phyloP scores from a whole-genome alignment of 1,140 invertebrate species.

The Dolichoris vasculosae region DNA sequence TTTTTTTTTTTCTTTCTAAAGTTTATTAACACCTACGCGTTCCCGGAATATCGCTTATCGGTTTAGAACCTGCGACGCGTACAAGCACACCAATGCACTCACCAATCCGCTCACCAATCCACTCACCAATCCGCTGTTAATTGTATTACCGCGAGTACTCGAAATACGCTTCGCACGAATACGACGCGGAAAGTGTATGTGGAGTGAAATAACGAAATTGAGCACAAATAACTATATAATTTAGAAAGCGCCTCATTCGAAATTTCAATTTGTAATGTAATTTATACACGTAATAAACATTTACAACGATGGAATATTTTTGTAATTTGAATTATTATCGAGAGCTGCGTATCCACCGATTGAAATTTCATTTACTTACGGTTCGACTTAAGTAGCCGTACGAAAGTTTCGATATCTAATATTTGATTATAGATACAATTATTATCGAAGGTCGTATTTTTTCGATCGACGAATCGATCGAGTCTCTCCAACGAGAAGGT shows the following conservation, averaged over 20 bases:
- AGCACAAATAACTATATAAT: not conserved
- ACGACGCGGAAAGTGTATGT: not conserved
- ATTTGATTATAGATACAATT: not conserved
- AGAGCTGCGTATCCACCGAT: not conserved
- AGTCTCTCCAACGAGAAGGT: not conserved
- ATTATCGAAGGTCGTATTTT: not conserved
- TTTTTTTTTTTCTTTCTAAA: too few species aligned
- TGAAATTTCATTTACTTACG: not conserved
- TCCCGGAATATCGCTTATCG: not conserved
- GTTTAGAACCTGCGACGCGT: not conserved
- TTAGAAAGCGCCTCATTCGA: not conserved
- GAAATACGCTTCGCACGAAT: not conserved
- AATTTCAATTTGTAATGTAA: constrained; percentile 1
- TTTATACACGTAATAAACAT: not conserved
- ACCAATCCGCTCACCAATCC: not conserved
- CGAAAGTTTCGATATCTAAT: not conserved
- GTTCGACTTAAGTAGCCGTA: not conserved
- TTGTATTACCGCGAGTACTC: not conserved
- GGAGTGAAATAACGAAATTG: not conserved
- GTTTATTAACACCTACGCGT: too few species aligned
- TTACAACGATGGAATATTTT: not conserved
- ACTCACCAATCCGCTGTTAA: not conserved
- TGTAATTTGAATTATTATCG: not conserved
- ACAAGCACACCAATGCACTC: too few species aligned
- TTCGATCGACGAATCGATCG: not conserved